Evolutionary conservation across 35 echinoderm and acorn worm species (phyloP), one percentile per base, ranked within the genome.

Genomic region (Apostichopus parvimensis): DNA sequence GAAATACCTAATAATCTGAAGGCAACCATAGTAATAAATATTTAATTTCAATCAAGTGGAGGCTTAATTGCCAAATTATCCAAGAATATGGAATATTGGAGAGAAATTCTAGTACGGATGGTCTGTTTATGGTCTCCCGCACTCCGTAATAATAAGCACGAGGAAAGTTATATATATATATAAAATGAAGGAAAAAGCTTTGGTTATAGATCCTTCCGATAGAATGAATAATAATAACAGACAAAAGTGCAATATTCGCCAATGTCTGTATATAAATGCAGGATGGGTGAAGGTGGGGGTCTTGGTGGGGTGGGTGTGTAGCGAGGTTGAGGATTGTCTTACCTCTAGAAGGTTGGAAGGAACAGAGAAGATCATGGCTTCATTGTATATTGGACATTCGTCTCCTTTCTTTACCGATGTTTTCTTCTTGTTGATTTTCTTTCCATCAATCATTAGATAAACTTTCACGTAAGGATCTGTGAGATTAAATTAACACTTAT

Each of bases 381-480:
- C 96, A 78, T 98, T 98, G 90, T 92, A 98, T 28, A 98, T 98
- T 5, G 96, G 96, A 87, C 96, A 98, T 6, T 90, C 91, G 18
- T 98, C 96, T 77, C 92, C 92, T 90, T 94, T 92, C 60, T 98
- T 98, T 9, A 92, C 92, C 13, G 94, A 92, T 6, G 96, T 95
- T 60, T 95, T 95, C 87, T 98, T 98, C 65, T 98, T 98, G 88
- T 92, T 95, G 11, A 98, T 60, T 65, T 98, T 98, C 92, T 98
- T 98, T 5, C 96, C 96, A 70, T 92, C 91, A 78, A 95, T 95
- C 54, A 98, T 82, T 28, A 98, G 79, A 73, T 98, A 98, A 57
- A 98, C 96, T 91, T 98, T 95, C n/a, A 98, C 96, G 84, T 95
- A 98, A 58, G 96, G 96, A 92, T 98, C 96, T 98, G 80, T 21